These are phyloP conservation scores for Halictus ligatus DNA, from an alignment of 2,888 invertebrate species.

Conservation along the genomic window DNA sequence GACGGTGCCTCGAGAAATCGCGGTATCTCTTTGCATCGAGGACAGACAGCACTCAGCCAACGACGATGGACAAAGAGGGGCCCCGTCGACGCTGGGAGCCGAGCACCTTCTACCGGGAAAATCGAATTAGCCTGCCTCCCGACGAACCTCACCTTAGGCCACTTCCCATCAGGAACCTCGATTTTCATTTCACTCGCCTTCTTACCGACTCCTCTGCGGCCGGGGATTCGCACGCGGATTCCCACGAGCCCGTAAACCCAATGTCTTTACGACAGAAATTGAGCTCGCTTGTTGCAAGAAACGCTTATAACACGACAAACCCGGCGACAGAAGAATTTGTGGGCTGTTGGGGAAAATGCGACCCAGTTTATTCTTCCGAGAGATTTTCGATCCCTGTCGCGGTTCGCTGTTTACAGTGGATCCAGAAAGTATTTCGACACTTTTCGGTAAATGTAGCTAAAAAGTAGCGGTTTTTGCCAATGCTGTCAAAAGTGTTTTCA, in stretches of 20 bases:
- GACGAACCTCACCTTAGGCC: background rate
- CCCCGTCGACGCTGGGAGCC: background rate
- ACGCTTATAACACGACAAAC: background rate
- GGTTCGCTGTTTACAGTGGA: background rate
- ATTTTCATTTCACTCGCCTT: conserved; percentile 15
- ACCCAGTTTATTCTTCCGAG: background rate
- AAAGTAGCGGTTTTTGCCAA: too few species aligned
- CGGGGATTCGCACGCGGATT: background rate
- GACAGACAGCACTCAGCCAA: conserved; percentile 9
- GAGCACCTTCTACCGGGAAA: conserved; percentile 35
- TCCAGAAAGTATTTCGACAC: background rate
- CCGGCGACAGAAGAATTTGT: background rate
- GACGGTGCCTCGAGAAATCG: background rate
- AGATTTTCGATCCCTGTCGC: background rate
- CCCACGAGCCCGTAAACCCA: background rate
- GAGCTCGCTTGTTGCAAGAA: background rate
- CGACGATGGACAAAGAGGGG: conserved; percentile 34
- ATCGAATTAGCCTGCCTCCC: conserved; percentile 51
- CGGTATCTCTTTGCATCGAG: conserved; percentile 12
- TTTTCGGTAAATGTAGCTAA: too few species aligned
- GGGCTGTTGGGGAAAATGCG: background rate
- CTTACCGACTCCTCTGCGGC: background rate
- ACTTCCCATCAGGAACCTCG: conserved; percentile 6
- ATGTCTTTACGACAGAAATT: background rate
- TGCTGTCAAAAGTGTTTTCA: too few species aligned